Evolutionary conservation across 1,140 invertebrate species (phyloP), one percentile per base, ranked within the genome.

Genomic region (Drosophila truncata): DNA sequence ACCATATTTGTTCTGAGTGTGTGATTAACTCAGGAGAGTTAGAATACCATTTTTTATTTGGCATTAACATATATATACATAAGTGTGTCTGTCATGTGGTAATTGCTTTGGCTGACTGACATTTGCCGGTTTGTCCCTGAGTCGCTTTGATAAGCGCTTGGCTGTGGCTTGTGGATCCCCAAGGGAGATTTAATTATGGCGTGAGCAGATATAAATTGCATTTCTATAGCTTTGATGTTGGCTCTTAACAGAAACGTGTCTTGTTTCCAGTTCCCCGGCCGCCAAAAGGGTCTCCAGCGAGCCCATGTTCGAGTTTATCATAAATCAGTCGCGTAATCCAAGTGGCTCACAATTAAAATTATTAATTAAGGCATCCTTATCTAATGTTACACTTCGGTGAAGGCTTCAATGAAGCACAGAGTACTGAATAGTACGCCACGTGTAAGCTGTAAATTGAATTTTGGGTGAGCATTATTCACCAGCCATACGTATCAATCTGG

Each of bases 161-260:
- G 4, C 10, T n/a, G 6, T 20, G 14, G 18, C 18, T 13, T 18
- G 10, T 50, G 29, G 27, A 5, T 18, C 20, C 49, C 37, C 37
- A 16, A 11, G 49, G 5, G 20, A 16, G 10, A 29, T 60, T 27
- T 73, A 73, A 73, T 73, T 73, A 73, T 50, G 23, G 29, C 14
- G 7, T 18, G 11, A 55, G 18, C 29, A 20, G 25, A 35, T 49
- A 49, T 72, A 59, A 39, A 58, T 49, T 27, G 33, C 25, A 70
- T 70, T 46, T 67, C 37, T 27, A 67, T 67, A 6, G 54, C 70
- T 73, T 72, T 72, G 69, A 72, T 72, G 69, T 72, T 20, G 20
- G n/a, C n/a, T 16, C 11, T 35, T 9, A 11, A 4, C 25, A 9
- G 47, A 71, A 49, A 27, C 27, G 66, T 27, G 25, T 60, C 33